Percentiles rank a stretch among this genome's conserved stretches.
phyloP scores from a whole-genome alignment of 1,140 invertebrate genomes.

The Anagrus nilaparvatae region DNA sequence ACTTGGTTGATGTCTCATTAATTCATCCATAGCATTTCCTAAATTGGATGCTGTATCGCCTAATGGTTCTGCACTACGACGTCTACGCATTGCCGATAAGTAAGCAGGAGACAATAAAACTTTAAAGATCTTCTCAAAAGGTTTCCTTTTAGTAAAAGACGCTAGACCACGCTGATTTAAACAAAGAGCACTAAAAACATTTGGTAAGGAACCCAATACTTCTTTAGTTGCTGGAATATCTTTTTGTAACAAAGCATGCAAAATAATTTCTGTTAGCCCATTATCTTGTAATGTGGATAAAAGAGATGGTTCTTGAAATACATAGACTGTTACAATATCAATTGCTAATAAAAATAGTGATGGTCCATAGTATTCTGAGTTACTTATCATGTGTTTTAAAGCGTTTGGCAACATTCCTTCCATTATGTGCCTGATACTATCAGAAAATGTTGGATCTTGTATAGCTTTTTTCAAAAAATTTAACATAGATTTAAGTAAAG shows the following conservation, averaged over 20 bases:
- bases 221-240: slow-evolving; percentile 84
- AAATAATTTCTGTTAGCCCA: slow-evolving; percentile 80
- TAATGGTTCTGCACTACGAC: slow-evolving; percentile 70
- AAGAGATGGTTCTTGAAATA: slow-evolving; percentile 86
- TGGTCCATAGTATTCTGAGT: slow-evolving; percentile 86
- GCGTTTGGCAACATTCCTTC: slow-evolving; percentile 76
- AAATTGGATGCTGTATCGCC: slow-evolving; percentile 85
- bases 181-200: slow-evolving; percentile 85
- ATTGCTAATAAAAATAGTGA: slow-evolving; percentile 82
- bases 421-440: slow-evolving; percentile 84
- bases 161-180: slow-evolving; percentile 73
- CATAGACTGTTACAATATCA: slow-evolving; percentile 85
- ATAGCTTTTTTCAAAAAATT: slow-evolving; percentile 86
- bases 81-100: slow-evolving; percentile 73
- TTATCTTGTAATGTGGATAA: slow-evolving; percentile 78
- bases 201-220: slow-evolving; percentile 79
- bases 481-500: slow-evolving; percentile 78
- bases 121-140: slow-evolving; percentile 78
- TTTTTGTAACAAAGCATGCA: slow-evolving; percentile 79
- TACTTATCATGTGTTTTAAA: slow-evolving; percentile 83
- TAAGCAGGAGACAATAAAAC: slow-evolving; percentile 76
- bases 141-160: slow-evolving; percentile 71
- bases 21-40: slow-evolving; percentile 86
- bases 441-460: slow-evolving; percentile 68
- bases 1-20: slow-evolving; percentile 86